Percentiles rank a stretch among this genome's conserved stretches.
phyloP scores from a whole-genome alignment of 2,113 vertebrate species.

The Megaceryle maxima region DNA sequence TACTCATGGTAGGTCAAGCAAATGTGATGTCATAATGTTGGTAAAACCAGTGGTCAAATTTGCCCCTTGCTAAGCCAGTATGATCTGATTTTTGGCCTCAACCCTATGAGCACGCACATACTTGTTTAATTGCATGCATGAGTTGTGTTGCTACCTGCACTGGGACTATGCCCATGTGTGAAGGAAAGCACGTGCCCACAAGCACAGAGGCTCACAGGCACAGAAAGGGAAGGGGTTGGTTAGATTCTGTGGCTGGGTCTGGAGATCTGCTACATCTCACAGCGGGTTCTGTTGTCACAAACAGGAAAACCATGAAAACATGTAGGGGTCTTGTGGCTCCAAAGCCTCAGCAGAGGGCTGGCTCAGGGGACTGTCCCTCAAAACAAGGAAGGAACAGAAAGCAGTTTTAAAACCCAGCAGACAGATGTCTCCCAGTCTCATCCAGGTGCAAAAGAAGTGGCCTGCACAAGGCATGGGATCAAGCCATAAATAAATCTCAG shows the following conservation, averaged over 20 bases:
- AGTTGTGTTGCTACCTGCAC: not conserved
- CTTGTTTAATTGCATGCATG: slow-evolving; percentile 30
- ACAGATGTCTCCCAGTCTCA: not conserved
- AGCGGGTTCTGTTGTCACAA: not conserved
- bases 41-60: slow-evolving; percentile 30
- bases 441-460: not conserved
- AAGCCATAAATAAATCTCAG: not conserved
- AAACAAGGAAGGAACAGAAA: not conserved
- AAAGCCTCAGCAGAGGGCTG: not conserved
- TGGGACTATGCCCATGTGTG: not conserved
- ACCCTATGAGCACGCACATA: not conserved
- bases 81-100: slow-evolving; percentile 50
- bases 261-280: not conserved
- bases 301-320: not conserved
- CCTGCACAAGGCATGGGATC: not conserved
- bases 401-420: not conserved
- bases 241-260: not conserved
- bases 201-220: not conserved
- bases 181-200: slow-evolving; percentile 7
- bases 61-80: slow-evolving; percentile 46
- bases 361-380: fast-evolving
- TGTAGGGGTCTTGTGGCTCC: not conserved
- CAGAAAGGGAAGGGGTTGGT: not conserved
- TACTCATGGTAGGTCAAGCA: slow-evolving; percentile 23
- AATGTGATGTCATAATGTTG: not conserved